These are phyloP conservation scores for Helleia helle DNA, from an alignment of 2,888 invertebrate genomes.

Conservation along the genomic window DNA sequence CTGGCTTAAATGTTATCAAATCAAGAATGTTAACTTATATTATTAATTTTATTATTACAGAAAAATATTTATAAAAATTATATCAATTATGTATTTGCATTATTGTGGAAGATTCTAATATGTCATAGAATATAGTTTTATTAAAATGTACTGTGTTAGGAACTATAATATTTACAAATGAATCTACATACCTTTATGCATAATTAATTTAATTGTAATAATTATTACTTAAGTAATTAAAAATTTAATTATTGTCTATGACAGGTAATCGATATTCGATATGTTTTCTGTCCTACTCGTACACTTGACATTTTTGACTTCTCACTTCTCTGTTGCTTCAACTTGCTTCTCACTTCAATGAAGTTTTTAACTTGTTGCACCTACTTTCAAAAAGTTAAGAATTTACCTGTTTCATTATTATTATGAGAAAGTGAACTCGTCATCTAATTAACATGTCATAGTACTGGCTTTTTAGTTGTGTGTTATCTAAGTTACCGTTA, in stretches of 20 bases:
- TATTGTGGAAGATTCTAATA: no score
- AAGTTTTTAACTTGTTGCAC: conserved; percentile 32
- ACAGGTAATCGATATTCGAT: not conserved
- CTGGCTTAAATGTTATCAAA: no score
- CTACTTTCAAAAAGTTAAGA: conserved; percentile 56
- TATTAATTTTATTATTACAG: no score
- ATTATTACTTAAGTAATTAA: no score
- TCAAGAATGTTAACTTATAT: no score
- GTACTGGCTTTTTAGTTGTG: conserved; percentile 30
- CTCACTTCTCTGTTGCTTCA: conserved; percentile 6
- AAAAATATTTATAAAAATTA: no score
- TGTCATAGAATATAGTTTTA: no score
- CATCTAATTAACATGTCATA: conserved; percentile 38
- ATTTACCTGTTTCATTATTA: conserved; percentile 39
- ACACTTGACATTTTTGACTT: conserved; percentile 9
- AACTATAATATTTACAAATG: no score
- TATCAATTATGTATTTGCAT: no score
- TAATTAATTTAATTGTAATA: no score
- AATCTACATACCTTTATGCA: no score
- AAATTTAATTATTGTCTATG: not conserved
- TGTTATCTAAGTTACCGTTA: conserved; percentile 58
- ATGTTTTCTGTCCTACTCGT: conserved; percentile 15
- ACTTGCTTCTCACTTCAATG: conserved; percentile 16
- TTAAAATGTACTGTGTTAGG: no score
- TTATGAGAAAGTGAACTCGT: conserved; percentile 52